Percentiles rank a stretch among this genome's conserved stretches.
Evolutionary conservation across 2,888 invertebrate genomes (phyloP).

Genomic region (Epistrophella euchroma): DNA sequence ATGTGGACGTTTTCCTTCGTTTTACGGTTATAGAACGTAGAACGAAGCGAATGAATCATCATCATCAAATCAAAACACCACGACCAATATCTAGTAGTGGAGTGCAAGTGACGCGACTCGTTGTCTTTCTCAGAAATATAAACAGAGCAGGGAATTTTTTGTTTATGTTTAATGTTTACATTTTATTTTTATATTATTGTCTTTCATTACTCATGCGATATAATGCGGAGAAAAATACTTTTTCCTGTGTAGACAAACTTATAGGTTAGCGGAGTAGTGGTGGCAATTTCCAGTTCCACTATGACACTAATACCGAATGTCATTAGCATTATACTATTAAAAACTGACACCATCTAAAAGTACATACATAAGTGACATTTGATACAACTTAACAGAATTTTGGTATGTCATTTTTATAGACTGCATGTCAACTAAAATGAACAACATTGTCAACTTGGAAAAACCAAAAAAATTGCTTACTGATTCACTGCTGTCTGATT

Average conservation of each 20-base stretch:
- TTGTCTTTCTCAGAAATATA: conserved; percentile 57
- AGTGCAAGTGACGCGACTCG: conserved; percentile 23
- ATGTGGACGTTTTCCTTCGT: neutral
- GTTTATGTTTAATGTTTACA: conserved; percentile 50
- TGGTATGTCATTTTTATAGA: neutral
- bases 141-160: conserved; percentile 55
- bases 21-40: neutral
- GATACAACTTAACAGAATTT: conserved; percentile 5
- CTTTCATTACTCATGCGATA: conserved; percentile 58
- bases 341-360: conserved; percentile 7
- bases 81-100: neutral
- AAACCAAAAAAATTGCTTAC: neutral
- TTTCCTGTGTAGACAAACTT: conserved; percentile 64
- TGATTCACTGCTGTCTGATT: neutral
- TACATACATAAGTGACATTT: neutral
- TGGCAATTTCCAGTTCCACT: conserved; percentile 1
- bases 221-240: conserved; percentile 26
- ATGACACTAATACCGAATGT: conserved; percentile 1
- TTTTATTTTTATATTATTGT: conserved; percentile 58
- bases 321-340: conserved; percentile 7
- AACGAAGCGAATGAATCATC: conserved; percentile 16
- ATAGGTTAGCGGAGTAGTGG: conserved; percentile 37
- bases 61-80: no score
- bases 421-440: conserved; percentile 8
- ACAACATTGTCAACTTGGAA: conserved; percentile 6